These are phyloP conservation scores for Cerastis leucographa DNA, from an alignment of 2,888 invertebrate genomes.

Conservation along the genomic window DNA sequence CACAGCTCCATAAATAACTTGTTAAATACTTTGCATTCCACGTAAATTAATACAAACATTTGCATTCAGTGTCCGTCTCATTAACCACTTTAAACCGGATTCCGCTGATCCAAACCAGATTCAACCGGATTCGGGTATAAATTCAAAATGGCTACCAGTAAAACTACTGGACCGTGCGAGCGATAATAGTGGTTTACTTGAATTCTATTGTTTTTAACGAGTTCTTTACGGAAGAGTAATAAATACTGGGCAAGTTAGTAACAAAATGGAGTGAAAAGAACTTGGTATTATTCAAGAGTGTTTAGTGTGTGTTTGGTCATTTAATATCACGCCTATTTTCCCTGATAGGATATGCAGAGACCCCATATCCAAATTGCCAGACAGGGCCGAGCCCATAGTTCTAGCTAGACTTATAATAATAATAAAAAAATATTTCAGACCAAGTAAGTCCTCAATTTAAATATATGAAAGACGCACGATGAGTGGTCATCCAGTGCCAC, in stretches of 20 bases:
- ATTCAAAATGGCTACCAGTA: slow-evolving; percentile 48
- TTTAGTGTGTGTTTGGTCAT: background rate
- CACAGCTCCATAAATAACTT: too few relatives aligned
- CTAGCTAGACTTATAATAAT: background rate
- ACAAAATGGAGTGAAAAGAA: background rate
- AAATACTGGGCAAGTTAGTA: too few relatives aligned
- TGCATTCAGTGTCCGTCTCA: background rate
- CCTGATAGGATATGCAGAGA: background rate
- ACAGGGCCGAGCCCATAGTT: background rate
- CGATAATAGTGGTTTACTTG: slow-evolving; percentile 52
- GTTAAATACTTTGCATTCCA: background rate
- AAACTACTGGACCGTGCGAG: slow-evolving; percentile 50
- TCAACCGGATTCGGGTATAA: slow-evolving; percentile 43
- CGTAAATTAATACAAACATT: slow-evolving; percentile 21
- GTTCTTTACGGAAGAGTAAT: background rate
- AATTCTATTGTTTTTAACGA: slow-evolving; percentile 30
- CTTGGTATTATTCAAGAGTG: background rate
- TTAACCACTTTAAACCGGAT: slow-evolving; percentile 34
- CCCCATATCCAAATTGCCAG: background rate
- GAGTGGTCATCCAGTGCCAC: too few relatives aligned
- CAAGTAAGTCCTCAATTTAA: too few relatives aligned
- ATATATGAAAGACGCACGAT: too few relatives aligned
- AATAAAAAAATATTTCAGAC: too few relatives aligned
- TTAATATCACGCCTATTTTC: background rate
- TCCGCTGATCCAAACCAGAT: slow-evolving; percentile 26